Evolutionary conservation across 2,888 invertebrate genomes (phyloP).

Genomic region (Diadegma fenestrale): DNA sequence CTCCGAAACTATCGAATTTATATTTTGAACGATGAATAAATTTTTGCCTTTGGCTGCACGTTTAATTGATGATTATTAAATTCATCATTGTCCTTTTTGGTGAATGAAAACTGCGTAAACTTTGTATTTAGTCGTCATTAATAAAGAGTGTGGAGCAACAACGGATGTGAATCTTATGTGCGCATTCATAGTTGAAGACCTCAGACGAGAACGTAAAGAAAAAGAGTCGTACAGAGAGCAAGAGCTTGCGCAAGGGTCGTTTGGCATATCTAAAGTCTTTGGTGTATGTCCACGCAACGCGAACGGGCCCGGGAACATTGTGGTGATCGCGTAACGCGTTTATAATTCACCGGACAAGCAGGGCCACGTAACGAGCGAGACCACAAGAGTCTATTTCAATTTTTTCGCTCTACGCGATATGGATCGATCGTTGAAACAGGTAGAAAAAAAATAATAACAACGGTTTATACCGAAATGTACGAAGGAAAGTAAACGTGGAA

Average conservation of each 20-base stretch:
- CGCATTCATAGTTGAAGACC: neutral
- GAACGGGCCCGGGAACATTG: conserved; percentile 40
- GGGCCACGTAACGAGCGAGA: conserved; percentile 59
- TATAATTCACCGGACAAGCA: conserved; percentile 37
- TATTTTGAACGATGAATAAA: neutral
- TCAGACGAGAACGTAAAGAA: conserved; percentile 3
- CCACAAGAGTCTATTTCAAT: conserved; percentile 41
- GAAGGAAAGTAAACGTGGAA: conserved; percentile 20
- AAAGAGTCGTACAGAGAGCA: conserved; percentile 33
- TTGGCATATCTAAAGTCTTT: conserved; percentile 29
- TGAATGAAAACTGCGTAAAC: neutral
- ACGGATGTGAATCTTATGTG: neutral
- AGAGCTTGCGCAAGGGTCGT: conserved; percentile 63
- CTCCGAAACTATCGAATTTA: neutral
- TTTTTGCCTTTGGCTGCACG: neutral
- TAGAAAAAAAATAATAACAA: conserved; percentile 29
- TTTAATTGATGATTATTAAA: neutral
- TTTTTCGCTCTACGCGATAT: conserved; percentile 45
- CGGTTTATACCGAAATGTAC: conserved; percentile 20
- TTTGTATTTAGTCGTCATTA: neutral
- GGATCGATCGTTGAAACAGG: conserved; percentile 58
- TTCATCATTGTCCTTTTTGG: neutral
- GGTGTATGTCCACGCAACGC: conserved; percentile 57
- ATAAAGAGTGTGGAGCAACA: conserved; percentile 1
- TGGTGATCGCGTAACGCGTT: conserved; percentile 64